A percentile compares a stretch with the other conserved stretches of the same genome.
Conservation (phyloP, 2,888 invertebrate species). For the Eupithecia subfuscata region DNA sequence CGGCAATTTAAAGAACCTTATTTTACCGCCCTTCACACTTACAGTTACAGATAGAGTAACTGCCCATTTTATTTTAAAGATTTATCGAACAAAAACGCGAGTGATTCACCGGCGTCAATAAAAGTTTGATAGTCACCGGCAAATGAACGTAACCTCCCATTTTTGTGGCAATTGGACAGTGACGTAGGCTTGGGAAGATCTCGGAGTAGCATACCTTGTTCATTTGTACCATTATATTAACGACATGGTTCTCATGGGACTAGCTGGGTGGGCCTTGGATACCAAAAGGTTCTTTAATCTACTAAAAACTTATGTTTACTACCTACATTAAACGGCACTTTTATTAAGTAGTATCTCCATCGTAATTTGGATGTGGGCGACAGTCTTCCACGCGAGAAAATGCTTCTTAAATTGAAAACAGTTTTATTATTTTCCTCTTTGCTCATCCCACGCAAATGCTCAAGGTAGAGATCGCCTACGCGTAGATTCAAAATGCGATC, state of each 20-base stretch:
- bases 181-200: too few species aligned
- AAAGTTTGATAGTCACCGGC: too few species aligned
- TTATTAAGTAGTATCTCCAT: background rate
- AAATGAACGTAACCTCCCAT: too few species aligned
- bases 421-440: slow-evolving; percentile 8
- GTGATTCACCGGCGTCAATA: too few species aligned
- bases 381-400: background rate
- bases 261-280: slow-evolving; percentile 7
- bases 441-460: slow-evolving; percentile 15
- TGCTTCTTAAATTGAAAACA: slow-evolving; percentile 4
- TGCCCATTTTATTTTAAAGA: too few species aligned
- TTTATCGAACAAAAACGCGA: too few species aligned
- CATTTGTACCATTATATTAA: too few species aligned
- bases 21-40: too few species aligned
- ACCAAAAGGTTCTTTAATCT: slow-evolving; percentile 7
- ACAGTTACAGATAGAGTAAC: too few species aligned
- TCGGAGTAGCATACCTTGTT: too few species aligned
- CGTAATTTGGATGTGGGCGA: slow-evolving; percentile 4
- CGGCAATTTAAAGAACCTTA: too few species aligned
- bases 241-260: background rate
- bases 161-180: too few species aligned
- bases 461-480: slow-evolving; percentile 23
- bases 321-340: background rate
- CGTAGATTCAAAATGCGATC: slow-evolving; percentile 22
- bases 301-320: slow-evolving; percentile 12